A percentile compares a stretch with the other conserved stretches of the same genome.
phyloP scores from a whole-genome alignment of 1,140 invertebrate genomes.

The Drosophila sp. region DNA sequence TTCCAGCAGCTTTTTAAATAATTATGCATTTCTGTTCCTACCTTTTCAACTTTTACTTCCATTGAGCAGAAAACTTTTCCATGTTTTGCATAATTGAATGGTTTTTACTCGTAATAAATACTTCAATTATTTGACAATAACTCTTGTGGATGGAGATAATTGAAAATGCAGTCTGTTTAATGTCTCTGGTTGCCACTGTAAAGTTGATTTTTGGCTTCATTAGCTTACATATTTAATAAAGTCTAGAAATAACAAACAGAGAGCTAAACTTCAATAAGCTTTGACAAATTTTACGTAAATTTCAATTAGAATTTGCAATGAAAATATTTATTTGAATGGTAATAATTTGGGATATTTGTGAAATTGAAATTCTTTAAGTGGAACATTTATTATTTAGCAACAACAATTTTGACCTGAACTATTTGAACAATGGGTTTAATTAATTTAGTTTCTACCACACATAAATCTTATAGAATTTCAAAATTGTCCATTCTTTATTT shows the following conservation, averaged over 20 bases:
- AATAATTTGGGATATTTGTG: too few relatives aligned
- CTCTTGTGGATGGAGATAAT: not conserved
- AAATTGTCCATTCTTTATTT: too few relatives aligned
- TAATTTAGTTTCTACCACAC: too few relatives aligned
- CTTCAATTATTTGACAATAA: constrained; percentile 9
- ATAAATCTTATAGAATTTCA: too few relatives aligned
- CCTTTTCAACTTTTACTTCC: constrained; percentile 11
- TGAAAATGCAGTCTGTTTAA: not conserved
- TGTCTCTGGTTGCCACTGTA: not conserved
- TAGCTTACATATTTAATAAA: not conserved
- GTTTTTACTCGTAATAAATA: not conserved
- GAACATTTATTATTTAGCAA: too few relatives aligned
- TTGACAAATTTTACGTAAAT: too few relatives aligned
- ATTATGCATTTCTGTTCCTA: constrained; percentile 15
- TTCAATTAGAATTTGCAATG: too few relatives aligned
- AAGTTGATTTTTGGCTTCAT: not conserved
- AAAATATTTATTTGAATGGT: too few relatives aligned
- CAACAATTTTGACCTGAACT: too few relatives aligned
- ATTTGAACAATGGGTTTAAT: too few relatives aligned
- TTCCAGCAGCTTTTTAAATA: constrained; percentile 16
- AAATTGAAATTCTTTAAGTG: too few relatives aligned
- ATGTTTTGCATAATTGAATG: not conserved
- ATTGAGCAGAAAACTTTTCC: not conserved
- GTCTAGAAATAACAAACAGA: not conserved
- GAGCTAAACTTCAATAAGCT: not conserved